Conservation (phyloP, 1,140 invertebrate species). For the Leptinotarsa texana region DNA sequence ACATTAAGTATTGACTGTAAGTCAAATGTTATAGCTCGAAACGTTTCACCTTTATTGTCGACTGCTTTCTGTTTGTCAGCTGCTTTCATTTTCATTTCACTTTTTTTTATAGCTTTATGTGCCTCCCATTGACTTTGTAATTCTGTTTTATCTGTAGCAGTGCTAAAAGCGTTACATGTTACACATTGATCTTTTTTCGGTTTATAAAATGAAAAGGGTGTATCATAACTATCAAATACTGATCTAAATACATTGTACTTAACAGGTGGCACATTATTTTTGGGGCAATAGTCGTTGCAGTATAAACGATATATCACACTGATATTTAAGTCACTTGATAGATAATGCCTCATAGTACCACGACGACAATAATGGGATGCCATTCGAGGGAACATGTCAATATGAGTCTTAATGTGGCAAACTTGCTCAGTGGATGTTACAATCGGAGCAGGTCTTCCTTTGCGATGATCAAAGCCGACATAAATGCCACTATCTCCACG, state of each 20-base stretch:
- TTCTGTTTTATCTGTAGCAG: not conserved
- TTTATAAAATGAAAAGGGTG: not conserved
- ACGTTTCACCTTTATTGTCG: not conserved
- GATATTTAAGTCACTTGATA: not conserved
- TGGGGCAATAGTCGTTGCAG: not conserved
- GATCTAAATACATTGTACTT: not conserved
- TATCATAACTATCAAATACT: no score
- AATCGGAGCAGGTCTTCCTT: slow-evolving; percentile 8
- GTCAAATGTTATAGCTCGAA: not conserved
- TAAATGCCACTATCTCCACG: slow-evolving; percentile 6
- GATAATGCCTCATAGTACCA: not conserved
- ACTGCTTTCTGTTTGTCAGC: not conserved
- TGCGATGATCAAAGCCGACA: not conserved
- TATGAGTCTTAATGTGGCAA: not conserved
- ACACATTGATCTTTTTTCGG: no score
- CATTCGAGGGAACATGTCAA: not conserved
- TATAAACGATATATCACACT: not conserved
- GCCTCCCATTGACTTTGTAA: not conserved
- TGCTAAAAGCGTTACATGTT: not conserved
- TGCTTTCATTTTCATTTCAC: not conserved
- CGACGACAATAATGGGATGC: slow-evolving; percentile 10
- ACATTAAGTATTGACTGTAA: not conserved
- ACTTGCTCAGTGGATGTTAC: not conserved
- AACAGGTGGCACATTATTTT: not conserved
- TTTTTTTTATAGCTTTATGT: not conserved